Percentiles rank a stretch among this genome's conserved stretches.
Evolutionary conservation across 2,888 invertebrate species (phyloP).

Genomic region (Drosophila anomelani): DNA sequence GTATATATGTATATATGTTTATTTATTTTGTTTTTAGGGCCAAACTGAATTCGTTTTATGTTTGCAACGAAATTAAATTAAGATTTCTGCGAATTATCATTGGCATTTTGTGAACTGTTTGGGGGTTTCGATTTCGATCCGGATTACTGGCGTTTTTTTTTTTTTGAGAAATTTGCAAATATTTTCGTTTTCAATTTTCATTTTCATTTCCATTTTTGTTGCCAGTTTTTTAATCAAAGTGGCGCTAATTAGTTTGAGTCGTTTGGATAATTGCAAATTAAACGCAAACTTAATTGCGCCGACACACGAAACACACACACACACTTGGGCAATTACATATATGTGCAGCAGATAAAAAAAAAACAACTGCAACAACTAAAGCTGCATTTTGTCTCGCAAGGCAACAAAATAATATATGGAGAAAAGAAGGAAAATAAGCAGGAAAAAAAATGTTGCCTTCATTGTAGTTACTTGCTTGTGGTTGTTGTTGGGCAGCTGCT

Average conservation of each 20-base stretch:
- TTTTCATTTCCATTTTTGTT: conserved; percentile 46
- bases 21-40: conserved; percentile 25
- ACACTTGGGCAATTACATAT: conserved; percentile 55
- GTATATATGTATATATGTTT: conserved; percentile 1
- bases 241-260: conserved; percentile 81
- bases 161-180: conserved; percentile 15
- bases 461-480: conserved; percentile 11
- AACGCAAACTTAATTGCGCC: conserved; percentile 80
- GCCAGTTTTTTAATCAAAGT: conserved; percentile 78
- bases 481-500: conserved; percentile 19
- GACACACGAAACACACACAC: conserved; percentile 71
- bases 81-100: conserved; percentile 36
- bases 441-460: conserved; percentile 41
- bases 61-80: conserved; percentile 16
- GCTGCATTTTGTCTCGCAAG: conserved; percentile 58
- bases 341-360: conserved; percentile 24
- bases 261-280: conserved; percentile 81
- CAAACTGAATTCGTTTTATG: conserved; percentile 14
- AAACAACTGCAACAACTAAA: conserved; percentile 19
- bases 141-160: not conserved
- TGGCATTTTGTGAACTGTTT: conserved; percentile 15
- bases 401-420: conserved; percentile 34
- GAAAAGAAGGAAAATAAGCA: conserved; percentile 42
- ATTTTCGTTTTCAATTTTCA: conserved; percentile 40
- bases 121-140: conserved; percentile 1